Base-by-base conservation (phyloP, 2,888 invertebrate genomes). In the Trissoscelio sp. region DNA sequence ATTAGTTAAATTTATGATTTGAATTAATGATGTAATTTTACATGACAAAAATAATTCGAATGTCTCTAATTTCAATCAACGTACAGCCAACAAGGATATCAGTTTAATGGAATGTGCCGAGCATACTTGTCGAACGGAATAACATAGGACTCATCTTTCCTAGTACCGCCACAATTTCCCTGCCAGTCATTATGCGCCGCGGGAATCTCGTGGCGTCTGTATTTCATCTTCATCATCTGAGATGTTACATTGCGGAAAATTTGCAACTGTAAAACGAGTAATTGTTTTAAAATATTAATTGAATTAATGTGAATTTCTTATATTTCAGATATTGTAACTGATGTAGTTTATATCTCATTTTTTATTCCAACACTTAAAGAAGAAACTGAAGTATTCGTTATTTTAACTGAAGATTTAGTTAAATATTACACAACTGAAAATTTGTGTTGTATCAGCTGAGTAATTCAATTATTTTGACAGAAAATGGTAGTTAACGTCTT, bases 161-260 rank as follows among this genome's bases (percentile, higher is more conserved):
- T 48, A 55, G 22, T 22, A 20, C 9, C 18, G 55, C 67, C 37
- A 67, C 55, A 67, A 69, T 67, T 79, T 79, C 55, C 79, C 44
- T 73, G 60, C 34, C 24, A 73, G 72, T 79, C 79, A 73, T 69
- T 67, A 48, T 55, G 73, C 39, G 60, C 48, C 48, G 48, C 53
- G 51, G 73, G 53, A 73, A 79, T 79, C 51, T 62, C 39, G 12
- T 18, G 22, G 67, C 24, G 34, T 18, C 28, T 60, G 69, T 42
- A 69, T 80, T 74, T 62, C 69, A 46, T 34, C 57, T 58, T 48
- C 78, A 57, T 79, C 60, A 74, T 79, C 62, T 58, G 24, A 53
- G 58, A 60, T 46, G 20, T 72, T 57, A 16, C 28, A 24, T 46
- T 34, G 39, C 37, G 44, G 28, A 4, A 34, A 60, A 60, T 53